These are phyloP conservation scores for Rhabdophis nuchalis DNA, from an alignment of 2,797 vertebrate species.

Conservation along the genomic window DNA sequence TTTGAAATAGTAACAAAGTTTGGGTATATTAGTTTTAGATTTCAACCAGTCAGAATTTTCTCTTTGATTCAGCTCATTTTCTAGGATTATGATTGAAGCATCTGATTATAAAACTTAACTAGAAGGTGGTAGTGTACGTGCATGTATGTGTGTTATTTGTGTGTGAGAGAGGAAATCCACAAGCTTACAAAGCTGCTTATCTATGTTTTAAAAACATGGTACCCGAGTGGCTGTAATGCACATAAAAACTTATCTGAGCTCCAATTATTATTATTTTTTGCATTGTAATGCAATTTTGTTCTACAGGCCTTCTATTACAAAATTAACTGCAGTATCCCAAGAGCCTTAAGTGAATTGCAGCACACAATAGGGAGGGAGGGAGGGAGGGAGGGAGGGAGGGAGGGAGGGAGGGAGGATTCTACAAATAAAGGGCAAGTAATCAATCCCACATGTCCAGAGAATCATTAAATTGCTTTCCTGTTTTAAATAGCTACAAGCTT, in stretches of 20 bases:
- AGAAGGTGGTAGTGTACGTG: conserved; percentile 28
- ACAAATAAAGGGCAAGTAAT: neutral
- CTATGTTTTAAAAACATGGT: conserved; percentile 41
- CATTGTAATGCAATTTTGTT: conserved; percentile 39
- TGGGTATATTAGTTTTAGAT: conserved; percentile 36
- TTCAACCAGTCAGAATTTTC: conserved; percentile 27
- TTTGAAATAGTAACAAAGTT: conserved; percentile 6
- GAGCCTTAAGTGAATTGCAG: neutral
- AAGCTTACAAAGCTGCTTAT: conserved; percentile 56
- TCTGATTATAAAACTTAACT: conserved; percentile 58
- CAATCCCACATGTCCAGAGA: neutral
- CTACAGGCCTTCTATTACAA: neutral
- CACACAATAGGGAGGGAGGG: neutral
- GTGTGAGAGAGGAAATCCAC: conserved; percentile 19
- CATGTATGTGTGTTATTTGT: neutral
- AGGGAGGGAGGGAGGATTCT: neutral
- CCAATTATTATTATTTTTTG: conserved; percentile 20
- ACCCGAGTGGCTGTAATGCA: conserved; percentile 26
- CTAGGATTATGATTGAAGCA: conserved; percentile 52
- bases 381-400: neutral
- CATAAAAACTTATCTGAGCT: conserved; percentile 8
- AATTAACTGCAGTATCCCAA: conserved; percentile 1
- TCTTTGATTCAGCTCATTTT: conserved; percentile 42
- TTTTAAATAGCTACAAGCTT: neutral
- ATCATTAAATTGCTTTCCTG: neutral